Evolutionary conservation across 1,140 invertebrate species (phyloP).

Genomic region (Lepidurus couesii): DNA sequence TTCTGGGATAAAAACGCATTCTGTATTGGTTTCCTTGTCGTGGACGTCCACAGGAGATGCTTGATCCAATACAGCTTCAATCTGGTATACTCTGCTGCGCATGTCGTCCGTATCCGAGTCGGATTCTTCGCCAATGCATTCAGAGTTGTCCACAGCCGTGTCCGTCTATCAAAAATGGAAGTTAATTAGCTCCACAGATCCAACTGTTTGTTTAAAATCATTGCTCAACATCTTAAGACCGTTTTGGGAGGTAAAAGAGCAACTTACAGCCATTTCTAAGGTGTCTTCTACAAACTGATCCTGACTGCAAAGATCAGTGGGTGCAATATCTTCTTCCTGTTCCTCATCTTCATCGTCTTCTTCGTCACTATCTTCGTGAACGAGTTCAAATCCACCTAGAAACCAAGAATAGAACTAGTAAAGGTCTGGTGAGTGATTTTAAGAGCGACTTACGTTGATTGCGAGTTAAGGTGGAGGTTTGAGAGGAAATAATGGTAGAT

Average conservation of each 20-base stretch:
- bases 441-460: slow-evolving; percentile 62
- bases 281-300: slow-evolving; percentile 52
- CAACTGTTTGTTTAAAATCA: not conserved
- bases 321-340: slow-evolving; percentile 36
- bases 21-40: slow-evolving; percentile 93
- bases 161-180: slow-evolving; percentile 45
- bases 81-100: not conserved
- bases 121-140: slow-evolving; percentile 6
- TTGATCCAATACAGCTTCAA: not conserved
- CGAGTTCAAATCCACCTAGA: not conserved
- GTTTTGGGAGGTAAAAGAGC: not conserved
- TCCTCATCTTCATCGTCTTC: slow-evolving; percentile 40
- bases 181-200: not conserved
- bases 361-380: slow-evolving; percentile 34
- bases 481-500: slow-evolving; percentile 90
- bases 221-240: no score
- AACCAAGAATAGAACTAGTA: not conserved
- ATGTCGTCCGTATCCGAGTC: slow-evolving; percentile 20
- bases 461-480: slow-evolving; percentile 89
- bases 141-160: slow-evolving; percentile 41
- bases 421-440: not conserved
- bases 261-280: slow-evolving; percentile 48
- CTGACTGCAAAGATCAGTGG: slow-evolving; percentile 49
- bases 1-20: slow-evolving; percentile 78
- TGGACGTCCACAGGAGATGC: slow-evolving; percentile 50